Evolutionary conservation across 2,113 vertebrate species (phyloP), one percentile per base, ranked within the genome.

Genomic region (Tachuris rubrigastra): DNA sequence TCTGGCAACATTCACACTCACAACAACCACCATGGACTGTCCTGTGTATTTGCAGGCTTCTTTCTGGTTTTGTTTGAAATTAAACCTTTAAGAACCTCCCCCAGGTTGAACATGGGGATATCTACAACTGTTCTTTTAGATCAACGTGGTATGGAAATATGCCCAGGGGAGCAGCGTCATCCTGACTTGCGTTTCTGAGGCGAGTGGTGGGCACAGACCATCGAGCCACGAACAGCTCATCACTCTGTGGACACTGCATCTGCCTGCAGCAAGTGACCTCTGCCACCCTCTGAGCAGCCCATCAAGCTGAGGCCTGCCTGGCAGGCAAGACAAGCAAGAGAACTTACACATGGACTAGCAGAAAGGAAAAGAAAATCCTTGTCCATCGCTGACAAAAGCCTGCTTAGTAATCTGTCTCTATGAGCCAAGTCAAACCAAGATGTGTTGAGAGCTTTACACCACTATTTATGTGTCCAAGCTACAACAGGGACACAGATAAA

Each of bases 161-260:
- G 6, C n/a, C 10, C 0, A 30, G 47, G 31, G 10, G 10, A 76
- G 42, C 58, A 27, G 19, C 0, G 0, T 1, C 20, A 42, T 5
- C n/a, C n/a, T 0, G 3, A 35, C 37, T 20, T 1, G 0, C 0
- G 1, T 13, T n/a, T 41, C 24, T 41, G 31, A 35, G 35, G 31
- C 1, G 1, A 27, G 41, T n/a, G 66, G 10, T 7, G 37, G 68
- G 37, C 33, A 69, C 0, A 1, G 49, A 50, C 14, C 44, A 33
- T 13, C 46, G 8, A 55, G 41, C 6, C 42, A 5, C 10, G 30
- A 30, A 46, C 1, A 1, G 35, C 35, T 44, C 66, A 55, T 13
- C 67, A 18, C 33, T 3, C 0, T 6, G 13, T 2, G 33, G n/a
- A 12, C 17, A 12, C 35, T 5, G 20, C 19, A 37, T 30, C 31